Evolutionary conservation across 2,888 invertebrate genomes (phyloP).

Genomic region (Balanococcus diminutus): DNA sequence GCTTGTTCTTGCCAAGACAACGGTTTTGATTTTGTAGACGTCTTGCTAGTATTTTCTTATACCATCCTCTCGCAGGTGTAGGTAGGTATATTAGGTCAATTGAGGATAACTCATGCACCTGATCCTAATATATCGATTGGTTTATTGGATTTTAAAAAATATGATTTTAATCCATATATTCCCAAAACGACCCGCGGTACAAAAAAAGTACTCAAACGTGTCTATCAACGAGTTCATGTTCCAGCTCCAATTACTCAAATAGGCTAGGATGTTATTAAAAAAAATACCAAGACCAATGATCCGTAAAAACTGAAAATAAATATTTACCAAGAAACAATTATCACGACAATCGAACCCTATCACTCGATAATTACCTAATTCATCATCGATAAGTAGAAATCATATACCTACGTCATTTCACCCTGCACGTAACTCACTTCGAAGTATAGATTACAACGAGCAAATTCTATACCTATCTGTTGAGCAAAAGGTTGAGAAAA

Average conservation of each 20-base stretch:
- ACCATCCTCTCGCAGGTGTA: not conserved
- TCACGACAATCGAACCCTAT: not conserved
- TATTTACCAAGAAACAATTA: too few species aligned
- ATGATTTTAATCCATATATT: not conserved
- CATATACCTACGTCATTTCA: not conserved
- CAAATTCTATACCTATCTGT: not conserved
- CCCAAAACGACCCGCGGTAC: not conserved
- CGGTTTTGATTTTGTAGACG: slow-evolving; percentile 23
- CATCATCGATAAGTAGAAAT: not conserved
- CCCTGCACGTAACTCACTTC: not conserved
- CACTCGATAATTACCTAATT: not conserved
- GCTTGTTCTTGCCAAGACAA: slow-evolving; percentile 21
- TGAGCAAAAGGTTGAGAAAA: not conserved
- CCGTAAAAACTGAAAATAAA: not conserved
- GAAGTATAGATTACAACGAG: not conserved
- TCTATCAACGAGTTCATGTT: not conserved
- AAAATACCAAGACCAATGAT: not conserved
- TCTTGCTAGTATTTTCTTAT: not conserved
- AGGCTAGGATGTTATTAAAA: not conserved
- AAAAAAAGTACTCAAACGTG: not conserved
- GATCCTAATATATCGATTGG: not conserved
- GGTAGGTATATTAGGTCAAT: not conserved
- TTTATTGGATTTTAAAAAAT: not conserved
- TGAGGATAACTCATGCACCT: not conserved
- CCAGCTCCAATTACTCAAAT: not conserved